Evolutionary conservation across 2,888 invertebrate species (phyloP).

Genomic region (Ectemnius continuus): DNA sequence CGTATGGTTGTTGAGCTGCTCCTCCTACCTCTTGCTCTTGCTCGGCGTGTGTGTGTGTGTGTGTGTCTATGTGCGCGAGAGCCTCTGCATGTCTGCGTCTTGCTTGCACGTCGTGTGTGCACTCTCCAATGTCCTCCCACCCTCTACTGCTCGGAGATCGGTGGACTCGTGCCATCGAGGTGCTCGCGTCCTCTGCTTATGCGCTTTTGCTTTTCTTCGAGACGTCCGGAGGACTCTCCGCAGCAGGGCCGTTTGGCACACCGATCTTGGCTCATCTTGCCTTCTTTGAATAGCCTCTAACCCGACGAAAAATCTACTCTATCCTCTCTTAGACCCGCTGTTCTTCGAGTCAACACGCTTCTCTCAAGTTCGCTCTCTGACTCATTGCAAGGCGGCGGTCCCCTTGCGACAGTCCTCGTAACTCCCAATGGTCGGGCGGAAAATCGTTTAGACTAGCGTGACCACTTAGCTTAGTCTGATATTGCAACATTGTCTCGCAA

Average conservation of each 20-base stretch:
- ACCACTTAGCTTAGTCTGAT: too few species aligned
- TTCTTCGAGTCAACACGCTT: background rate
- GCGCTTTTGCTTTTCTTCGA: conserved; percentile 37
- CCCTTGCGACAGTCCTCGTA: background rate
- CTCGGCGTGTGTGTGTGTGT: background rate
- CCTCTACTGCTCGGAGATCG: conserved; percentile 52
- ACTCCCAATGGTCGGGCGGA: background rate
- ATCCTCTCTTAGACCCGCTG: too few species aligned
- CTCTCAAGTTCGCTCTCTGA: too few species aligned
- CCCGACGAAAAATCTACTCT: background rate
- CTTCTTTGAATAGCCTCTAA: background rate
- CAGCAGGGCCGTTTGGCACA: conserved; percentile 10
- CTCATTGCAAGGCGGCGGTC: too few species aligned
- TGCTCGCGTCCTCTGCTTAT: conserved; percentile 59
- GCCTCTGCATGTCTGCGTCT: conserved; percentile 40
- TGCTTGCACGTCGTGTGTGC: conserved; percentile 65
- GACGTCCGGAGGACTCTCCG: conserved; percentile 19
- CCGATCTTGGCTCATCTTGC: background rate
- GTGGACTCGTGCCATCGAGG: conserved; percentile 66
- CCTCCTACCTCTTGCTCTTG: conserved; percentile 59
- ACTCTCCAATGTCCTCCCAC: conserved; percentile 53
- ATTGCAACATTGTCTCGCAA: background rate
- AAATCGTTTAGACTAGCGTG: too few species aligned
- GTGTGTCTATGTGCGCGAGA: too few species aligned
- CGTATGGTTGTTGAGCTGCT: conserved; percentile 68